phyloP scores from a whole-genome alignment of 2,888 invertebrate species.

The Pollenia amentaria region DNA sequence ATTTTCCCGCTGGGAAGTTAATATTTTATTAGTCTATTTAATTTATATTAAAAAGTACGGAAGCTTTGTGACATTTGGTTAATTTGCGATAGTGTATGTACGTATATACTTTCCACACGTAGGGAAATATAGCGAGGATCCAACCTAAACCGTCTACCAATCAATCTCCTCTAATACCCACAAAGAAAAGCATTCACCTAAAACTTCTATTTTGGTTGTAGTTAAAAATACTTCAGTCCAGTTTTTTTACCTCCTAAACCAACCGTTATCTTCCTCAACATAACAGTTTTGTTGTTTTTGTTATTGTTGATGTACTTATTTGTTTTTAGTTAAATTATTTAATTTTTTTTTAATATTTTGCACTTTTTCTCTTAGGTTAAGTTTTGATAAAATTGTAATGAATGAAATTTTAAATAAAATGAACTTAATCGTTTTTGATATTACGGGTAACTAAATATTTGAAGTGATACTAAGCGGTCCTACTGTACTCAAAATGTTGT shows the following conservation, averaged over 20 bases:
- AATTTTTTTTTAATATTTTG: conserved; percentile 73
- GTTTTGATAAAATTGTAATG: conserved; percentile 68
- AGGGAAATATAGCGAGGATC: conserved; percentile 1
- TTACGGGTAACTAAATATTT: conserved; percentile 56
- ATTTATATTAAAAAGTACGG: background rate
- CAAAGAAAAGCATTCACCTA: conserved; percentile 58
- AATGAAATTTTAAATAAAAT: conserved; percentile 38
- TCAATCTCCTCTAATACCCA: conserved; percentile 23
- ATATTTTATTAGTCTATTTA: background rate
- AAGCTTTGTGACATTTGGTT: conserved; percentile 36
- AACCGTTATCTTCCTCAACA: conserved; percentile 49
- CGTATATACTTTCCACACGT: background rate
- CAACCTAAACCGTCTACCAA: conserved; percentile 12
- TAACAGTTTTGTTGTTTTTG: conserved; percentile 64
- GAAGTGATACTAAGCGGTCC: conserved; percentile 58
- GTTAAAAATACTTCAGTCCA: conserved; percentile 32
- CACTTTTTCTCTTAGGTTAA: conserved; percentile 76
- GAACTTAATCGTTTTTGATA: conserved; percentile 49
- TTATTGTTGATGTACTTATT: conserved; percentile 61
- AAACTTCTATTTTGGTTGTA: conserved; percentile 49
- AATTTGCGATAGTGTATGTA: conserved; percentile 10
- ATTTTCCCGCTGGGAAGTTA: too few relatives aligned
- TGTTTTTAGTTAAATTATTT: conserved; percentile 65
- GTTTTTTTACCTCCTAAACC: conserved; percentile 44
- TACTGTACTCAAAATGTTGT: conserved; percentile 31